A percentile compares a stretch with the other conserved stretches of the same genome.
phyloP scores from a whole-genome alignment of 1,140 invertebrate species.

The Periplaneta americana region DNA sequence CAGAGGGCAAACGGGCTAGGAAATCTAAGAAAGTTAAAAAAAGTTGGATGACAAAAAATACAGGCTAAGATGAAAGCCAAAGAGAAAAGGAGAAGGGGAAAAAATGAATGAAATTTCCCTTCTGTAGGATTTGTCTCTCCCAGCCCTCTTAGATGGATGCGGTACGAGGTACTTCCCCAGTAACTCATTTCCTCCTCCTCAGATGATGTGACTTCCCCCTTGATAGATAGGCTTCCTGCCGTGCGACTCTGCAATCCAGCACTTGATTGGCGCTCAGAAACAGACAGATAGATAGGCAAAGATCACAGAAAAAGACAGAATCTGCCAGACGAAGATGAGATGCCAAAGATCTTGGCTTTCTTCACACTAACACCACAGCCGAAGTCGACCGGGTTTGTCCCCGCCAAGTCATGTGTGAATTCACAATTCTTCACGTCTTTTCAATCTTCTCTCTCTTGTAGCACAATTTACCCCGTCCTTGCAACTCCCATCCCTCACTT shows the following conservation, averaged over 20 bases:
- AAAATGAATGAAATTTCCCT: not conserved
- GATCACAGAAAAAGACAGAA: not conserved
- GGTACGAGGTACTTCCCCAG: not conserved
- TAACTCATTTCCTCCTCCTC: slow-evolving; percentile 21
- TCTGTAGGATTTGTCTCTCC: not conserved
- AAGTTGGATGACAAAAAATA: not conserved
- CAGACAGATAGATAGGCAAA: not conserved
- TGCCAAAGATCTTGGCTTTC: not conserved
- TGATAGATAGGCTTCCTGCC: not conserved
- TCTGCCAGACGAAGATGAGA: not conserved
- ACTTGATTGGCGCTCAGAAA: not conserved
- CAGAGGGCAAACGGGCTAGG: not conserved
- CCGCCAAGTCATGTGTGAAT: not conserved
- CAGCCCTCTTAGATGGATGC: not conserved
- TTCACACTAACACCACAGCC: not conserved
- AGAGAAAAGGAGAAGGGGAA: not conserved
- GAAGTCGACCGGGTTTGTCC: not conserved
- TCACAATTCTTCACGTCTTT: not conserved
- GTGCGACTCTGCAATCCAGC: not conserved
- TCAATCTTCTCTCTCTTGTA: not conserved
- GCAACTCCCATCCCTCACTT: no score
- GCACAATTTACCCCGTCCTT: not conserved
- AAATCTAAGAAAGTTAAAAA: not conserved
- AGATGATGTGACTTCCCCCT: slow-evolving; percentile 9
- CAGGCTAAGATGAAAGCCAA: not conserved